These are phyloP conservation scores for Leptinotarsa peninsularis DNA, from an alignment of 2,888 invertebrate species.

Conservation along the genomic window DNA sequence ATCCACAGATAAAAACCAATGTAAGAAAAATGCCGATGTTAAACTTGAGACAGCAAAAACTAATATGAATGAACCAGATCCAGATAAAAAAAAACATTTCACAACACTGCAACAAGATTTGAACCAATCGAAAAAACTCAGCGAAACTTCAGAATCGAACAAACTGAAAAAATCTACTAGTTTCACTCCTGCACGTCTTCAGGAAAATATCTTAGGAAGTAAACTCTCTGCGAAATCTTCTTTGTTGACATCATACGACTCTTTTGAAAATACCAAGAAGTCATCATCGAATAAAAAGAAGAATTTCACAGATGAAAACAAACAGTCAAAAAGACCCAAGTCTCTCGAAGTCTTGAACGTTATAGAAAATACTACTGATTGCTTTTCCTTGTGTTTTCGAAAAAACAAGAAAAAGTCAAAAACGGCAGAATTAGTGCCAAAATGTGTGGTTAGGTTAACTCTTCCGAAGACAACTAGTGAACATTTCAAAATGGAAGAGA, in stretches of 20 bases:
- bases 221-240: not conserved
- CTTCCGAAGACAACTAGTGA: not conserved
- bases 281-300: not conserved
- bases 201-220: not conserved
- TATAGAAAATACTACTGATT: slow-evolving; percentile 2
- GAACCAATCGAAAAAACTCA: not conserved
- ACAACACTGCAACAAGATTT: not conserved
- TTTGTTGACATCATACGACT: not conserved
- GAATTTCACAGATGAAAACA: not conserved
- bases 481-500: not conserved
- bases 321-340: not conserved
- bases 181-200: not conserved
- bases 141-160: not conserved
- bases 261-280: not conserved
- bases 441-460: slow-evolving; percentile 1
- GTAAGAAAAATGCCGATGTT: not conserved
- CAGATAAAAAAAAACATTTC: too few species aligned
- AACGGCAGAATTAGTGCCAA: not conserved
- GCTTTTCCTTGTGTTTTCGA: slow-evolving; percentile 1
- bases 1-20: not conserved
- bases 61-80: too few species aligned
- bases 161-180: not conserved
- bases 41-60: not conserved
- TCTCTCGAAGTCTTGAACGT: not conserved
- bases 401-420: not conserved